These are phyloP conservation scores for Drosophila infuscata DNA, from an alignment of 2,888 invertebrate genomes.

Conservation along the genomic window DNA sequence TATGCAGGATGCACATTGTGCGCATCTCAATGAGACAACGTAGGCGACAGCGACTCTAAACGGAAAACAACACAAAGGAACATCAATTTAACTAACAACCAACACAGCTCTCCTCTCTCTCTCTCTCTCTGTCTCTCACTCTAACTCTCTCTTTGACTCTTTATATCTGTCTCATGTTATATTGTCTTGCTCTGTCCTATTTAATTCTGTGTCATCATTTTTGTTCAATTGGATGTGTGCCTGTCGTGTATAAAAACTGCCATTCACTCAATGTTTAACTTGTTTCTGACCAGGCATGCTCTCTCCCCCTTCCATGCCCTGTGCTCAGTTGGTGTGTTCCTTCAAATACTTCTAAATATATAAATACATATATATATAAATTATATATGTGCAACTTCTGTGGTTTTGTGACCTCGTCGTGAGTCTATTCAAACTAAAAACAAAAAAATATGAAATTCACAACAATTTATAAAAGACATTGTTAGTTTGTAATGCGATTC, in stretches of 20 bases:
- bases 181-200: neutral
- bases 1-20: constrained; percentile 84
- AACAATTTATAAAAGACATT: constrained; percentile 74
- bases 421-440: constrained; percentile 1
- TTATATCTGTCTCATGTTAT: neutral
- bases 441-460: constrained; percentile 42
- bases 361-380: constrained; percentile 1
- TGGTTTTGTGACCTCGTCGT: constrained; percentile 26
- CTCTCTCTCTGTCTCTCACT: neutral
- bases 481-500: constrained; percentile 68
- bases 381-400: constrained; percentile 16
- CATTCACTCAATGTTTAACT: neutral
- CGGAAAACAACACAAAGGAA: constrained; percentile 5
- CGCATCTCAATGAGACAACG: constrained; percentile 81
- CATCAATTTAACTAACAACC: neutral
- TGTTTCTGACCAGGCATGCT: neutral
- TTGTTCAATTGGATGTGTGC: neutral
- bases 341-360: neutral
- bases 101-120: neutral
- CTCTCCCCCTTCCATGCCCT: neutral
- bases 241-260: constrained; percentile 1
- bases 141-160: neutral
- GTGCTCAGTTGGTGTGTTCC: constrained; percentile 20
- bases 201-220: neutral
- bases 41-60: constrained; percentile 35